Percentiles rank a stretch among this genome's conserved stretches.
phyloP scores from a whole-genome alignment of 1,140 invertebrate species.

The Drosophila pectinifera region DNA sequence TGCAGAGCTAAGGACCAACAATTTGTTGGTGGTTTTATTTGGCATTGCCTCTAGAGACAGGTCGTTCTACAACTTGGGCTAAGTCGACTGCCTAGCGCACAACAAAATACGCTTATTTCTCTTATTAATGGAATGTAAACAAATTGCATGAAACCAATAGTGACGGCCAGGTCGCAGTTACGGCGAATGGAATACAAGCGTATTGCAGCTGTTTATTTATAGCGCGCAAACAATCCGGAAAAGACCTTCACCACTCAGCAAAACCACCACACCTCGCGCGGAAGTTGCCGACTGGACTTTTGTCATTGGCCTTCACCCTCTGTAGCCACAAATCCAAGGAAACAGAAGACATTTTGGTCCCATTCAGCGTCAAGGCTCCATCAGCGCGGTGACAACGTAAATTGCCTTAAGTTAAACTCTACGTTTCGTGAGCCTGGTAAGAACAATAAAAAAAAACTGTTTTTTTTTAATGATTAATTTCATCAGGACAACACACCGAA shows the following conservation, averaged over 20 bases:
- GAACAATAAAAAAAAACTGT: background rate
- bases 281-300: background rate
- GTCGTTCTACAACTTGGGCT: too few species aligned
- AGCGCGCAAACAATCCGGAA: background rate
- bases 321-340: background rate
- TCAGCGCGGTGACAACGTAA: background rate
- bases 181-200: background rate
- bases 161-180: background rate
- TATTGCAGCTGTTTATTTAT: slow-evolving; percentile 5
- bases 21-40: background rate
- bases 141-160: slow-evolving; percentile 2
- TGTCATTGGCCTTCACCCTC: background rate
- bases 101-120: background rate
- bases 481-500: background rate
- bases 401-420: background rate
- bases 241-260: background rate
- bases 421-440: background rate
- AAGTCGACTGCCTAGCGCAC: too few species aligned
- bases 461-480: too few species aligned
- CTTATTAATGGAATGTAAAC: background rate
- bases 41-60: too few species aligned
- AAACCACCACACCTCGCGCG: background rate
- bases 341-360: too few species aligned
- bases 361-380: background rate
- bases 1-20: too few species aligned